Conservation (phyloP, 2,113 vertebrate species). For the Phyllostomus discolor region DNA sequence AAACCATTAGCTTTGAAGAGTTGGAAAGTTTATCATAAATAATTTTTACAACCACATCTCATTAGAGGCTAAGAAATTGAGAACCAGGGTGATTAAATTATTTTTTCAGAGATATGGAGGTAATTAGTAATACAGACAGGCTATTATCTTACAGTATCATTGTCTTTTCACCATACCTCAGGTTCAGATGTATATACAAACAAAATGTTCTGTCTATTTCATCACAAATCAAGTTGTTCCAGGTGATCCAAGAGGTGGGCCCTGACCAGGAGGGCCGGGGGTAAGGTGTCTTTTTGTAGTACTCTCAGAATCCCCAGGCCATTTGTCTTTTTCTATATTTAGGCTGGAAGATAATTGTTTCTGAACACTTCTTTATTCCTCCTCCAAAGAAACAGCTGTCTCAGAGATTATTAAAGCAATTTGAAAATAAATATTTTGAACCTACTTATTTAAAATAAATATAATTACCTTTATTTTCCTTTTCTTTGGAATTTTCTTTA, state of each 20-base stretch:
- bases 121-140: background rate
- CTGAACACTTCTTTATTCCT: background rate
- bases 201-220: background rate
- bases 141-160: background rate
- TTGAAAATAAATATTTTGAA: background rate
- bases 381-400: background rate
- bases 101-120: background rate
- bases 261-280: background rate
- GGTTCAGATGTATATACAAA: background rate
- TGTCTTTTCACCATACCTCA: background rate
- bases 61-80: slow-evolving; percentile 19
- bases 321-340: background rate
- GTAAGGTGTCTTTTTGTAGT: background rate
- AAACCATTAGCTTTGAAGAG: slow-evolving; percentile 23
- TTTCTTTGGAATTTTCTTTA: too few species aligned
- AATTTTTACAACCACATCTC: background rate
- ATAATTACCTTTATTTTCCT: too few species aligned
- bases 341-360: background rate
- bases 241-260: too few species aligned
- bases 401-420: background rate
- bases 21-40: background rate
- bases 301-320: background rate
- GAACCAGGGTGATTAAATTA: background rate
- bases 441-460: background rate
- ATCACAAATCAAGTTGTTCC: background rate